Evolutionary conservation across 1,140 invertebrate species (phyloP).

Genomic region (Solenopsis invicta): DNA sequence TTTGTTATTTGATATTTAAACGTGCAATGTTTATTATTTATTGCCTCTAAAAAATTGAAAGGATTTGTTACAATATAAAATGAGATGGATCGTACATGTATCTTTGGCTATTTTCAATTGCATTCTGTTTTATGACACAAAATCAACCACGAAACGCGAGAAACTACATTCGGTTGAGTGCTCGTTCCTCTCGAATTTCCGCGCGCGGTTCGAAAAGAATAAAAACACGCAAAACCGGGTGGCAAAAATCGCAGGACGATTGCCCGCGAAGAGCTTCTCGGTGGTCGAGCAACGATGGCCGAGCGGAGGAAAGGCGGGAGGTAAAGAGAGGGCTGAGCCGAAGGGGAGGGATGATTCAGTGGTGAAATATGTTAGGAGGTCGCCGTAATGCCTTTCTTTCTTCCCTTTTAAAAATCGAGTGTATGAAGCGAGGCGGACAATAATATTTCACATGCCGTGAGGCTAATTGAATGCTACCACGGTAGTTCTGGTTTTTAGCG

Average conservation of each 20-base stretch:
- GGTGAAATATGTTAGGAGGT: constrained; percentile 79
- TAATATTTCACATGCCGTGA: constrained; percentile 85
- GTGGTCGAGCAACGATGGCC: constrained; percentile 55
- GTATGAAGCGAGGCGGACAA: constrained; percentile 78
- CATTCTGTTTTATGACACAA: constrained; percentile 20
- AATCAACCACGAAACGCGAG: constrained; percentile 24
- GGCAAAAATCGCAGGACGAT: constrained; percentile 45
- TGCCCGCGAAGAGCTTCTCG: constrained; percentile 42
- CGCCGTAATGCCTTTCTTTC: constrained; percentile 79
- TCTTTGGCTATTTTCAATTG: neutral
- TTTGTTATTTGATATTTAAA: neutral
- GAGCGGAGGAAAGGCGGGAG: neutral
- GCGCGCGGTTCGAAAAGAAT: constrained; percentile 25
- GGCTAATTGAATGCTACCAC: constrained; percentile 87
- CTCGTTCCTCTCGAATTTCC: constrained; percentile 30
- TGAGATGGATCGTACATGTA: neutral
- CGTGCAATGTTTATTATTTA: neutral
- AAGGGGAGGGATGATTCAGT: constrained; percentile 72
- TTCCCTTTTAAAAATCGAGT: constrained; percentile 79
- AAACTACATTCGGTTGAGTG: constrained; percentile 24
- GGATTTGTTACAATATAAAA: neutral
- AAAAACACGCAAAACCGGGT: constrained; percentile 43
- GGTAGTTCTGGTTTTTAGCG: constrained; percentile 82
- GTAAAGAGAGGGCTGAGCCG: neutral
- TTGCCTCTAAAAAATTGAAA: neutral